Base-by-base conservation (phyloP, 2,113 vertebrate species). In the Forbesichthys agassizii region DNA sequence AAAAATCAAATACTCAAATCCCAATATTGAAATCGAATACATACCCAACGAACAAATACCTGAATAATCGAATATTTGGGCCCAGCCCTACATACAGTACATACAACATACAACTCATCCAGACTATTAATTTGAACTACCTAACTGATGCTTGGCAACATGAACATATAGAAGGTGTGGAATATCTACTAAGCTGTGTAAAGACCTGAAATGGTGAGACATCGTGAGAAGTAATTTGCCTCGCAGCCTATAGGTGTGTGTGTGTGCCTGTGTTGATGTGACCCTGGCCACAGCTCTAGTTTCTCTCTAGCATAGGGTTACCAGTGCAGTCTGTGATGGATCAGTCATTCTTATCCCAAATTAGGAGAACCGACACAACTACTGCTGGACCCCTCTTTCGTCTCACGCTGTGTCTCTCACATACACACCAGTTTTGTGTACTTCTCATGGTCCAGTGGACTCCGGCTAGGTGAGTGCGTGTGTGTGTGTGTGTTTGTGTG, bases 301-400 rank as follows among this genome's bases (percentile, higher is more conserved):
- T 92, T 89, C 91, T 79, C 59, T 64, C 47, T 20, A 89, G 91
- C 82, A 62, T 93, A 89, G 86, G 81, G 89, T 92, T 93, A 91
- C 90, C 61, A 73, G 33, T 70, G 79, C 66, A 57, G 78, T 74
- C 78, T 82, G 82, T 82, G 87, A 87, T 47, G 84, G 76, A 88
- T 81, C 74, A 82, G 79, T 72, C 75, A 83, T 79, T 86, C 79
- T 79, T 67, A 81, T 86, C 74, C 73, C 73, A 78, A 69, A 73
- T 81, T 77, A 77, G 74, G 76, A 77, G 69, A 69, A 66, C 58
- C 52, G 18, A 56, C 63, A 60, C 47, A 68, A 64, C 63, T 14
- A 62, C 52, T 60, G 33, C 11, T 60, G 18, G 47, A 72, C 4
- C 56, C 12, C 59, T 52, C 42, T 64, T 36, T 61, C 10, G 4